Conservation (phyloP, 2,797 vertebrate genomes). For the Coreius guichenoti region DNA sequence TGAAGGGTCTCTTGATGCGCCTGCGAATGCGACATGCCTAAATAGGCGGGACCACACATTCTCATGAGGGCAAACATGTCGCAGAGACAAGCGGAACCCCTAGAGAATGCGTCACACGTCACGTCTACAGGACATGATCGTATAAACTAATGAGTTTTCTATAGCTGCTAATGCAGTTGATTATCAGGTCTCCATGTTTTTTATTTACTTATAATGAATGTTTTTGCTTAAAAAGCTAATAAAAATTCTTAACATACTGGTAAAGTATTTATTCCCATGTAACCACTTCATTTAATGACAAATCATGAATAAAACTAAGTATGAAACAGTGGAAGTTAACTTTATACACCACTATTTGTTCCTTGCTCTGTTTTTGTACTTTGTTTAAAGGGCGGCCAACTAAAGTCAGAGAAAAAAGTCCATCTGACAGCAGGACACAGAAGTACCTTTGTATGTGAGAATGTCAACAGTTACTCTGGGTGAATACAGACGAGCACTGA, state of each 20-base stretch:
- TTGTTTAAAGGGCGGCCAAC: constrained; percentile 50
- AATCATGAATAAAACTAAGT: constrained; percentile 24
- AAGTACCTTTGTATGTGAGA: constrained; percentile 72
- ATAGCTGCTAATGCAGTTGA: not conserved
- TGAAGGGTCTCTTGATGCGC: constrained; percentile 7
- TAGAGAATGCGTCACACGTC: constrained; percentile 16
- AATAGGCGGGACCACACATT: not conserved
- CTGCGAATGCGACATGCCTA: not conserved
- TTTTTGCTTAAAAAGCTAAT: constrained; percentile 1
- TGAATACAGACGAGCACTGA: constrained; percentile 63
- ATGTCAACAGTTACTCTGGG: constrained; percentile 71
- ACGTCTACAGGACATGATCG: not conserved
- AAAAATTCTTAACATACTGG: not conserved
- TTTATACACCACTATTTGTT: constrained; percentile 41
- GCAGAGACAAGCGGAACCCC: not conserved
- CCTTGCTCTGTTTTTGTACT: constrained; percentile 37
- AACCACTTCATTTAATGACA: constrained; percentile 17
- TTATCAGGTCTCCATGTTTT: not conserved
- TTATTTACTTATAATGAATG: not conserved
- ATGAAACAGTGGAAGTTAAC: constrained; percentile 15
- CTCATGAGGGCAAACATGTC: not conserved
- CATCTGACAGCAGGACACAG: constrained; percentile 61
- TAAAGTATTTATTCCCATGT: not conserved
- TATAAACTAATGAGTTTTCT: not conserved
- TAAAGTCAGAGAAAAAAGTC: constrained; percentile 46